Conservation (phyloP, 2,888 invertebrate species). For the Cantharis nigra region DNA sequence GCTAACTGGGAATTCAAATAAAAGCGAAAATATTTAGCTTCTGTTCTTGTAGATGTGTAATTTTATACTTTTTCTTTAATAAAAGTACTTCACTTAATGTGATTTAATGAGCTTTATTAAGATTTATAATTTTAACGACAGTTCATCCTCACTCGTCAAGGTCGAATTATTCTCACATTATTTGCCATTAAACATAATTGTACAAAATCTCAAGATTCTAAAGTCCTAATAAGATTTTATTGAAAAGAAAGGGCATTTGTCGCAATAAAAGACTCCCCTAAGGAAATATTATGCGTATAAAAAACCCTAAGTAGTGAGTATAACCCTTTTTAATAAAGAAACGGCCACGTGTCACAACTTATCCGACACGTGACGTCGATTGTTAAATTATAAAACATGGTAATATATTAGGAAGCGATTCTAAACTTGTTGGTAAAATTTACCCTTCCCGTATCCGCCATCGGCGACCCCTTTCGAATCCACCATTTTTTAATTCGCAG, state of each 20-base stretch:
- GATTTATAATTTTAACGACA: constrained; percentile 4
- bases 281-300: constrained; percentile 50
- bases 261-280: constrained; percentile 44
- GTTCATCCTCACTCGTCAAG: not conserved
- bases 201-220: not conserved
- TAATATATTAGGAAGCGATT: constrained; percentile 31
- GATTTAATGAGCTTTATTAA: constrained; percentile 21
- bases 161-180: constrained; percentile 2
- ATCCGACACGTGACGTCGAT: constrained; percentile 48
- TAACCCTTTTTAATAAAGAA: constrained; percentile 54
- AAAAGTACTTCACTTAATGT: constrained; percentile 36
- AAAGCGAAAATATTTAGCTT: constrained; percentile 38
- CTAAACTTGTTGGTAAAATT: constrained; percentile 14
- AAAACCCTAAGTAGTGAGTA: constrained; percentile 49
- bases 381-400: constrained; percentile 50
- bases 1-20: constrained; percentile 32
- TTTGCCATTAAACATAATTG: not conserved
- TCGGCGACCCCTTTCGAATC: not conserved
- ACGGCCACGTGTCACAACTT: constrained; percentile 49
- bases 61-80: constrained; percentile 37
- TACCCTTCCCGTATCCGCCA: constrained; percentile 18
- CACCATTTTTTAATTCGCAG: constrained; percentile 8
- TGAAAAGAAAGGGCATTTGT: constrained; percentile 39
- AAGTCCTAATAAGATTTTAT: constrained; percentile 36
- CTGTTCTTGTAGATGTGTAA: constrained; percentile 38